Base-by-base conservation (phyloP, 2,888 invertebrate species). In the Choristoneura rosaceana region DNA sequence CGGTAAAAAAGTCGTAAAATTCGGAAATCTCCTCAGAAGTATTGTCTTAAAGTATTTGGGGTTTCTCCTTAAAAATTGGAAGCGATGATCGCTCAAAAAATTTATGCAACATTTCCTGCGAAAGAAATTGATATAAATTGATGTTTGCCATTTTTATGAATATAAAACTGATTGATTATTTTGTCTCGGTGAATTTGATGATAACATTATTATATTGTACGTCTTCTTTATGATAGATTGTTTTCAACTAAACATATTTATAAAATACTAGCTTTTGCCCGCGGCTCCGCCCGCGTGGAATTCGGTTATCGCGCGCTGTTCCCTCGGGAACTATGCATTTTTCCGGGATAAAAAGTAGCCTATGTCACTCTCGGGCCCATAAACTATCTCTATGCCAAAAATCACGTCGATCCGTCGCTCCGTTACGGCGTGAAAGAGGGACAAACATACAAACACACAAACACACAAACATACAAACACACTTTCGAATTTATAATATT, bases 1-100 rank as follows among this genome's bases (percentile, higher is more conserved):
- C 50, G 62, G 68, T 64, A 73, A 71, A 64, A 71, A 71, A 71
- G 58, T 25, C 41, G 17, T 69, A 52, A 69, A 69, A 69, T 69
- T 60, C 17, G 52, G 10, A 59, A 64, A 73, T 60, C 73, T 64
- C 33, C 69, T 4, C 50, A 47, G 52, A 64, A 68, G 63, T 58
- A 63, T 73, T 64, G 17, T 50, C 52, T 10, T 50, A 58, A 43
- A 60, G 59, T 10, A 14, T 60, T 59, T 50, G 62, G 47, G 47
- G 58, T 15, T 41, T 62, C 62, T 15, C 50, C 58, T 71, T 68
- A 59, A 71, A 71, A 63, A 68, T 47, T 71, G 33, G 15, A 47
- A 33, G 33, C 47, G 25, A 62, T 15, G 58, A 68, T 71, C 67
- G n/a, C 15, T 47, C 25, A 63, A 63, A 33, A 50, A 64, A 71